Evolutionary conservation across 2,113 vertebrate genomes (phyloP), one percentile per base, ranked within the genome.

Genomic region (Hirundichthys speculiger): DNA sequence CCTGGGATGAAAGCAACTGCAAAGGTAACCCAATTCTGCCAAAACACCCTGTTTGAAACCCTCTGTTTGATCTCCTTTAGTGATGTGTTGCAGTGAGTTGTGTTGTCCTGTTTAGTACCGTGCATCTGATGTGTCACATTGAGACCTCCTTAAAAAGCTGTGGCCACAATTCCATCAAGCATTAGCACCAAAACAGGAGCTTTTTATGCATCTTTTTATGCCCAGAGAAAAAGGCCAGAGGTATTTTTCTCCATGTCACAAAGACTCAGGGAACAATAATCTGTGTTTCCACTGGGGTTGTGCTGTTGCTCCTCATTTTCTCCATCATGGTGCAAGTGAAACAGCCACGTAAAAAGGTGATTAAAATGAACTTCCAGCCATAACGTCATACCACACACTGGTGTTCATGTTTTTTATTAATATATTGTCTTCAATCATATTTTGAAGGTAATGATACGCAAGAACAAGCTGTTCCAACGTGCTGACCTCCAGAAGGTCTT

Each of bases 1-100:
- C 97, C 15, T 98, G 97, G 96, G 97, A 99, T 70, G 97, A 99
- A 86, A 95, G 95, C 75, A 96, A 96, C 70, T 98, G 97, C 83
- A 94, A 92, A 94, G 96, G 96, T 98, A 88, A 13, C 49, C 18
- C 19, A 13, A 76, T 43, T 83, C 20, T 62, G 46, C 21, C 5
- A 20, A 54, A 39, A 12, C 21, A 25, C n/a, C n/a, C 30, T 39
- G 52, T 14, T 5, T 56, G 40, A 47, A 34, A 53, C 13, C 46
- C n/a, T 56, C 0, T 48, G 2, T 57, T 64, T 51, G 21, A 47
- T 50, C 21, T 12, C 12, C 39, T 46, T 7, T 45, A 8, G 34
- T 40, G 24, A 13, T 45, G 34, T 64, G 12, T 52, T 57, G 25
- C 16, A 49, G 7, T 34, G 42, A 54, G 10, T 24, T 64, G 42